Percentiles rank a stretch among this genome's conserved stretches.
These are phyloP conservation scores for Hippocampus barbouri DNA, from an alignment of 2,113 vertebrate genomes.

Conservation along the genomic window DNA sequence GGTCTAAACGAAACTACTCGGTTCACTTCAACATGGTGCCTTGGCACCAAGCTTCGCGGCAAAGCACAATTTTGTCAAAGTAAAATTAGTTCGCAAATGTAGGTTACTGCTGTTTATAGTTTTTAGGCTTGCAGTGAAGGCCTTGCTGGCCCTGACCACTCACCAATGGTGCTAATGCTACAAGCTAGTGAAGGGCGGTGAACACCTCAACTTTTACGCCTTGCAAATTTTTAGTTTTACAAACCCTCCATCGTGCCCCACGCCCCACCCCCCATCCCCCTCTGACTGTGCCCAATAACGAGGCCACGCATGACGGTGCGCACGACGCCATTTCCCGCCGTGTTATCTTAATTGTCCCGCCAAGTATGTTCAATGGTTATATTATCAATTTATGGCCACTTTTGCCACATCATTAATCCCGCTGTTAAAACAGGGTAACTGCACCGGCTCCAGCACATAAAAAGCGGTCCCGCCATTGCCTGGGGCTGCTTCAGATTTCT, in stretches of 20 bases:
- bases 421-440: slow-evolving; percentile 73
- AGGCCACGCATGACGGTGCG: slow-evolving; percentile 54
- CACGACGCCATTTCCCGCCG: slow-evolving; percentile 72
- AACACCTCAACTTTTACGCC: slow-evolving; percentile 16
- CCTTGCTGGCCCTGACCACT: background rate
- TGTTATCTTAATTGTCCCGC: slow-evolving; percentile 79
- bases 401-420: slow-evolving; percentile 77
- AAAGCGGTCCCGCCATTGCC: slow-evolving; percentile 67
- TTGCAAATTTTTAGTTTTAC: slow-evolving; percentile 16
- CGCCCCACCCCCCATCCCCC: background rate
- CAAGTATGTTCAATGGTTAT: slow-evolving; percentile 77
- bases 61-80: too few species aligned
- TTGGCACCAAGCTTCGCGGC: too few species aligned
- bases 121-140: too few species aligned
- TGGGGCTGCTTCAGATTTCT: slow-evolving; percentile 23
- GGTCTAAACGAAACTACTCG: background rate
- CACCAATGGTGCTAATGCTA: background rate
- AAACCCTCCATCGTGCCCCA: background rate
- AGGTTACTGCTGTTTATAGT: background rate
- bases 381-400: slow-evolving; percentile 76
- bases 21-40: too few species aligned
- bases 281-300: slow-evolving; percentile 37
- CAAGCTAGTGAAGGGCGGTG: background rate
- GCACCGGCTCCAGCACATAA: slow-evolving; percentile 69
- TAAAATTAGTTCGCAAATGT: too few species aligned